phyloP scores from a whole-genome alignment of 2,113 vertebrate genomes.

The Ochotona princeps region DNA sequence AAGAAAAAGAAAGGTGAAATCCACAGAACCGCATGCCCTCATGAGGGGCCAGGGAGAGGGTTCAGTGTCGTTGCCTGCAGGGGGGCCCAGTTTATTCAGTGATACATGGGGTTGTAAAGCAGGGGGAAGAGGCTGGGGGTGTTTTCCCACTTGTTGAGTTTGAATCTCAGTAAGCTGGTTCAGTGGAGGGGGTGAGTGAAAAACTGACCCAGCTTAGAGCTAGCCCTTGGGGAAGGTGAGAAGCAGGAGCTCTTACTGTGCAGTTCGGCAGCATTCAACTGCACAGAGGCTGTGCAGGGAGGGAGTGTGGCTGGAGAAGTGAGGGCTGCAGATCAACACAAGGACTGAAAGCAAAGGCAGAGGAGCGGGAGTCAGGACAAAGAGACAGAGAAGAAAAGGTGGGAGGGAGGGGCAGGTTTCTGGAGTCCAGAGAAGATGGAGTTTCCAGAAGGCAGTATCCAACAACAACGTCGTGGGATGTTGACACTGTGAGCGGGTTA shows the following conservation, averaged over 20 bases:
- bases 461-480: background rate
- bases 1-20: constrained; percentile 43
- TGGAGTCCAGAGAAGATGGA: background rate
- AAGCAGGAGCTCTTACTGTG: background rate
- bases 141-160: background rate
- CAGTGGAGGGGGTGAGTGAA: background rate
- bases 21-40: background rate
- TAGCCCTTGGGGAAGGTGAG: background rate
- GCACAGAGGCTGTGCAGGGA: background rate
- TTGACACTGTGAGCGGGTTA: background rate
- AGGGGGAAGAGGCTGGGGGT: background rate
- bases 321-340: background rate
- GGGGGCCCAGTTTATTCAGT: background rate
- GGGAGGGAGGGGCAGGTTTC: background rate
- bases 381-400: background rate
- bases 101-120: background rate
- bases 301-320: background rate
- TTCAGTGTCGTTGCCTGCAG: background rate
- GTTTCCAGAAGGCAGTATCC: background rate
- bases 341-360: background rate
- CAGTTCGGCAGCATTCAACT: background rate
- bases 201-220: background rate
- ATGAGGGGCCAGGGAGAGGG: background rate
- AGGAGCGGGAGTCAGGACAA: background rate
- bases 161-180: background rate